Conservation (phyloP, 2,888 invertebrate genomes). For the Teleogryllus oceanicus region DNA sequence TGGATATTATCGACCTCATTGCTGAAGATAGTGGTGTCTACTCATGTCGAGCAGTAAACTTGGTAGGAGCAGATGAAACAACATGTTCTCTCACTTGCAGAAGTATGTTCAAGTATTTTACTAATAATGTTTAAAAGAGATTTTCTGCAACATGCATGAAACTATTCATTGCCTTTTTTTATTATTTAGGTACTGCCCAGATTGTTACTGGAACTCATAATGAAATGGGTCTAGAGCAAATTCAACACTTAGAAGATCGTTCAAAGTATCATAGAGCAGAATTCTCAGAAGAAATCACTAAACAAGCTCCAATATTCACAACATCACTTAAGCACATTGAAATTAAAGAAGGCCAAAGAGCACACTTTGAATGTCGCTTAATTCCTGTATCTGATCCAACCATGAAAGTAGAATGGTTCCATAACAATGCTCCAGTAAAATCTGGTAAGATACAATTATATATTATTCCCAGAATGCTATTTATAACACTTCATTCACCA, state of each 20-base stretch:
- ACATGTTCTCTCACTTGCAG: conserved; percentile 69
- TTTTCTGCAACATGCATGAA: neutral
- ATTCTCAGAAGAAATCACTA: conserved; percentile 75
- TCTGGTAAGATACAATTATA: conserved; percentile 55
- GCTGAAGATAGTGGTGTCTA: conserved; percentile 94
- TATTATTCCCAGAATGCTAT: too few species aligned
- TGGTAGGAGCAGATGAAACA: conserved; percentile 84
- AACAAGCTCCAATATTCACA: conserved; percentile 90
- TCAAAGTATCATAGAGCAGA: conserved; percentile 73
- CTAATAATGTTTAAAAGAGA: neutral
- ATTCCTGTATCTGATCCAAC: conserved; percentile 92
- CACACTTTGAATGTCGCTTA: conserved; percentile 89
- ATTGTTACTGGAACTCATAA: conserved; percentile 83
- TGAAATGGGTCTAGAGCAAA: conserved; percentile 82
- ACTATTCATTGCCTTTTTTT: neutral
- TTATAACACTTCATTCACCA: too few species aligned
- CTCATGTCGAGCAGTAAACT: conserved; percentile 88
- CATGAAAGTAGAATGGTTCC: conserved; percentile 94
- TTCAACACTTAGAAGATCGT: conserved; percentile 83
- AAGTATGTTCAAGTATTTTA: conserved; percentile 48
- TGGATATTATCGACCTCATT: conserved; percentile 93
- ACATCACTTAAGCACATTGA: conserved; percentile 87
- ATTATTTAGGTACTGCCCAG: conserved; percentile 56
- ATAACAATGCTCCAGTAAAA: conserved; percentile 84
- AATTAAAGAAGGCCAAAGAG: conserved; percentile 90